phyloP scores from a whole-genome alignment of 2,113 vertebrate genomes.

The Coreoperca whiteheadi region DNA sequence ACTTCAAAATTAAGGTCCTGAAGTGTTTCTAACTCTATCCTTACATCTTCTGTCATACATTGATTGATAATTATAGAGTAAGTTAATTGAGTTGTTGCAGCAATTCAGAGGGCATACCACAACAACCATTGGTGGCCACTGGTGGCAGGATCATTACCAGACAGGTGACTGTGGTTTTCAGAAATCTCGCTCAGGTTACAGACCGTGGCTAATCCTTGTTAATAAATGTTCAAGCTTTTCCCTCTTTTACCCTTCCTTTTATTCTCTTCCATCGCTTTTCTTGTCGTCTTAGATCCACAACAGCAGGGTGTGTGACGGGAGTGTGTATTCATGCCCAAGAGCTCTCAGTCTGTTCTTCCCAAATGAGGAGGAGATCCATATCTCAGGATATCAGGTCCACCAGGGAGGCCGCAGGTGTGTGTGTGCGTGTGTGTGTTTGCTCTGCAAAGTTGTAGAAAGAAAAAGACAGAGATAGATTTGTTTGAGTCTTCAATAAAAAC shows the following conservation, averaged over 20 bases:
- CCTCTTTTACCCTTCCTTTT: slow-evolving; percentile 13
- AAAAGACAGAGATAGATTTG: neutral
- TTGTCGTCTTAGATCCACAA: slow-evolving; percentile 90
- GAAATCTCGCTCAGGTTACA: slow-evolving; percentile 21
- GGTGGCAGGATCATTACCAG: slow-evolving; percentile 12
- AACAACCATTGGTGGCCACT: neutral
- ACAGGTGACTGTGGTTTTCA: slow-evolving; percentile 21
- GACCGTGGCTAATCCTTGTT: slow-evolving; percentile 21
- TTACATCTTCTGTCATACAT: neutral
- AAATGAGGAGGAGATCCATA: slow-evolving; percentile 94
- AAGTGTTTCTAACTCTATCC: neutral
- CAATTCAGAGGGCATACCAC: neutral
- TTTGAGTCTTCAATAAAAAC: neutral
- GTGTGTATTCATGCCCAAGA: slow-evolving; percentile 91
- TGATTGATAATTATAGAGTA: neutral
- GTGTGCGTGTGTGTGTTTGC: slow-evolving; percentile 22
- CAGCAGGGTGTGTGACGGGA: slow-evolving; percentile 89
- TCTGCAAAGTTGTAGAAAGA: neutral
- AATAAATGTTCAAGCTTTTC: neutral
- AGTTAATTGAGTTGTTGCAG: neutral
- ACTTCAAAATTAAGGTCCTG: neutral
- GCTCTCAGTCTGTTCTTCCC: slow-evolving; percentile 95
- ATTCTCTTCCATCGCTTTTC: slow-evolving; percentile 5
- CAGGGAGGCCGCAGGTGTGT: slow-evolving; percentile 90
- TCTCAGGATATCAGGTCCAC: slow-evolving; percentile 93